Base-by-base conservation (phyloP, 1,140 invertebrate genomes). In the Bombus polaris region DNA sequence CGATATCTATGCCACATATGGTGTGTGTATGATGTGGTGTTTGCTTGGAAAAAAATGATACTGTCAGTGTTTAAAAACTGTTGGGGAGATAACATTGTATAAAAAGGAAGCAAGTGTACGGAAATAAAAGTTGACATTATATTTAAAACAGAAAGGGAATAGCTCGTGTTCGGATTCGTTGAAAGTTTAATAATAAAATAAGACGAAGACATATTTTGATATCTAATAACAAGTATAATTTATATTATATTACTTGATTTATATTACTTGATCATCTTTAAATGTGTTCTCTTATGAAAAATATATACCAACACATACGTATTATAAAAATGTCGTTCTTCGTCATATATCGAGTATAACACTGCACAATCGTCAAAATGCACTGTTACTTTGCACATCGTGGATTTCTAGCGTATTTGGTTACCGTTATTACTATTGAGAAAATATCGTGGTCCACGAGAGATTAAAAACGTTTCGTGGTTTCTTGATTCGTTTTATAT, bases 241-340 rank as follows among this genome's bases (percentile, higher is more conserved):
- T 47, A 47, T 5, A 47, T 53, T 22, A 22, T n/a, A n/a, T n/a
- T 28, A 28, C 25, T 59, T 9, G 2, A 59, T 3, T 44, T 44
- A 44, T 62, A 12, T 25, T 62, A 35, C 18, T 68, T 8, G 32
- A 35, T 15, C 6, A 22, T 70, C 28, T n/a, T 28, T 57, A 75
- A 83, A 79, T 28, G 74, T 32, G 47, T 39, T 80, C 75, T 44
- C 47, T 47, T 28, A 42, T 87, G 71, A 75, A 74, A 88, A 73
- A 42, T 81, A 42, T 57, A 75, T 81, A 62, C 72, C 18, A 25
- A 37, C 18, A 37, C 35, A 18, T 68, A 28, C 25, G 9, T 59
- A 28, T 59, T 59, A 59, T 76, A 72, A 44, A 72, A 81, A 83
- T 74, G 18, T 62, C 25, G 68, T 57, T 35, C 18, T 59, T 47